Evolutionary conservation across 1,140 invertebrate genomes (phyloP).

Genomic region (Atta colombica): DNA sequence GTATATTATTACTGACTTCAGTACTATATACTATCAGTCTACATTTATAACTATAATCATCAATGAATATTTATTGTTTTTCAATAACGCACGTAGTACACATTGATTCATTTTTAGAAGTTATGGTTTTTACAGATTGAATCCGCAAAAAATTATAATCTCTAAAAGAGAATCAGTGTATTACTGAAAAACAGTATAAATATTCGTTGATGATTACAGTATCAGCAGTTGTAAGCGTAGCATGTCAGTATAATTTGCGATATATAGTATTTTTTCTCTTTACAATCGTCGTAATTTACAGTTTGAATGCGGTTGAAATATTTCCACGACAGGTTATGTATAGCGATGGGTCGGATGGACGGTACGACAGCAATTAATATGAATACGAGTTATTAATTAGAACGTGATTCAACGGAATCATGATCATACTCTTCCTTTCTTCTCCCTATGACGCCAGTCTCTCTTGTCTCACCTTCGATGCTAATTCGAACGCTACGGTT

Average conservation of each 20-base stretch:
- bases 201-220: no score
- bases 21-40: no score
- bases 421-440: conserved; percentile 20
- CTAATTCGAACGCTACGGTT: conserved; percentile 86
- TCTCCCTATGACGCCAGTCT: conserved; percentile 53
- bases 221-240: no score
- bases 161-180: no score
- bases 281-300: not conserved
- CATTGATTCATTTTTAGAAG: no score
- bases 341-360: not conserved
- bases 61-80: no score
- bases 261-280: not conserved
- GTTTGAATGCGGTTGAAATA: not conserved
- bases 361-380: not conserved
- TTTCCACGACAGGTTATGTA: not conserved
- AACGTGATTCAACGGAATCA: conserved; percentile 15
- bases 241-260: not conserved
- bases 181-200: no score
- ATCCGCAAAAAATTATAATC: no score
- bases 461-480: conserved; percentile 85
- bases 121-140: no score
- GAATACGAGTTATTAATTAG: conserved; percentile 8
- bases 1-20: no score
- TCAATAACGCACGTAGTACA: no score
- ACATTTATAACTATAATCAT: no score